Base-by-base conservation (phyloP, 1,140 invertebrate genomes). In the Drosophila eugracilis region DNA sequence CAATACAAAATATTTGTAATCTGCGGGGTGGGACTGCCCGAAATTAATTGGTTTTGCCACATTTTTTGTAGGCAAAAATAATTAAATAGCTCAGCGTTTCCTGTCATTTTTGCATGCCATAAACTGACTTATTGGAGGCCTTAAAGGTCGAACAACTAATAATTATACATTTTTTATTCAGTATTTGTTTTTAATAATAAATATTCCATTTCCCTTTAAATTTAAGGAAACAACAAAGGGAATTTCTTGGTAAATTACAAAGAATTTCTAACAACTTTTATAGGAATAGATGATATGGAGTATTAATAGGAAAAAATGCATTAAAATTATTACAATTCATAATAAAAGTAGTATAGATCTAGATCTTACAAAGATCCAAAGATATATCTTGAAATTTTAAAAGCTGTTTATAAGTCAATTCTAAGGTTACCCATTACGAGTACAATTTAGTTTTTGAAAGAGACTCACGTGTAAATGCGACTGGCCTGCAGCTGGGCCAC, bases 401-500 rank as follows among this genome's bases (percentile, higher is more conserved):
- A 3, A 34, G 3, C 12, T 17, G 6, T 5, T n/a, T 9, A 9
- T 2, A 6, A 36, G 34, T 36, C 5, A 5, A 36, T n/a, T 36
- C 6, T 5, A 1, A 6, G 26, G n/a, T n/a, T n/a, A n/a, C n/a
- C n/a, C n/a, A 0, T 34, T 41, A 6, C 9, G 24, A 5, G 15
- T 7, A 17, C 17, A 12, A 22, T 19, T 15, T 14, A 17, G 5
- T 53, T 12, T 22, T 12, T 5, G 7, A 5, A 39, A 36, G 17
- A 45, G 7, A 89, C 86, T 90, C 47, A 91, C 89, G 67, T 80
- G 70, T 90, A 91, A 9, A 90, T 47, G 36, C 75, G 74, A 26
- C 84, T 91, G 63, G n/a, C 60, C 37, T 91, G 89, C 36, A 91
- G 53, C 48, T 84, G 73, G 30, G 44, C 76, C 47, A 88, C 71